A percentile compares a stretch with the other conserved stretches of the same genome.
phyloP scores from a whole-genome alignment of 1,140 invertebrate species.

The Marisa cornuarietis region DNA sequence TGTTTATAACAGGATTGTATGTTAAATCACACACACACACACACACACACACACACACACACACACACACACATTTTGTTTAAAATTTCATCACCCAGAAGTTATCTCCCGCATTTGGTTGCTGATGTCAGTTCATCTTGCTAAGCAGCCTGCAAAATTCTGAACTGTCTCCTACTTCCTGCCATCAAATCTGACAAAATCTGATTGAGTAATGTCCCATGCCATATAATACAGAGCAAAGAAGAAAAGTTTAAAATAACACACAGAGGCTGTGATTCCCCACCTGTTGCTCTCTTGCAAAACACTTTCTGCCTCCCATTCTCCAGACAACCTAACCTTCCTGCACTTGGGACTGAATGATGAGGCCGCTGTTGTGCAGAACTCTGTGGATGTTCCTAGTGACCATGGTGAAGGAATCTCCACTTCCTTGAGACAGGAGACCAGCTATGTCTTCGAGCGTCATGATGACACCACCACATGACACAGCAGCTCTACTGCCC shows the following conservation, averaged over 20 bases:
- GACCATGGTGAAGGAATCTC: neutral
- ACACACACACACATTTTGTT: neutral
- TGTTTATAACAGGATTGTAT: no score
- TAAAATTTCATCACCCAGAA: no score
- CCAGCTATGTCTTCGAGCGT: conserved; percentile 5
- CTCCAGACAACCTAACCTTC: neutral
- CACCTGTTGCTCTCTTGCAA: conserved; percentile 20
- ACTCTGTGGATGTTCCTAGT: conserved; percentile 2
- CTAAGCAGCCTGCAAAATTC: no score
- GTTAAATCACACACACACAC: no score
- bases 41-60: neutral
- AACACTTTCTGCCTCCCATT: conserved; percentile 14
- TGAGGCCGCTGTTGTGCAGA: conserved; percentile 9
- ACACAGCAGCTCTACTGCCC: neutral
- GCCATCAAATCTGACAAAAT: no score
- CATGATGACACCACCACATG: neutral
- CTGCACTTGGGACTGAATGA: neutral
- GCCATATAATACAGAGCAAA: no score
- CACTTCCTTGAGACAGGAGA: neutral
- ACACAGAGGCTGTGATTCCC: no score
- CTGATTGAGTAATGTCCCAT: no score
- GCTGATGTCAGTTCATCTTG: no score
- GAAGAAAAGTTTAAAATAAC: no score
- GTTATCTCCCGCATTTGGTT: no score
- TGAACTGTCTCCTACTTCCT: no score